Conservation (phyloP, 2,888 invertebrate genomes). For the Tryphoninae sp. region DNA sequence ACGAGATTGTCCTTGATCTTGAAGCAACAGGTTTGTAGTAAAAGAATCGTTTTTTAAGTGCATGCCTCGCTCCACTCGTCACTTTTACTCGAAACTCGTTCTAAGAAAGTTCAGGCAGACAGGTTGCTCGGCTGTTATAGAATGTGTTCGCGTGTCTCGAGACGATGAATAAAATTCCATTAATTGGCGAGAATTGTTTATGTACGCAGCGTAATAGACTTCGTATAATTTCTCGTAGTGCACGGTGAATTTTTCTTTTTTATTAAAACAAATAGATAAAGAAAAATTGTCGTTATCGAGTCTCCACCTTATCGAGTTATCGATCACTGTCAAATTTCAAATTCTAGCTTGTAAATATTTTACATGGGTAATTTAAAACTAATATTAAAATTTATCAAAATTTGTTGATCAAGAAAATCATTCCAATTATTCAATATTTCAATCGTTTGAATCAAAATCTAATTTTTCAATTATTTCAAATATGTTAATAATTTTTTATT, state of each 20-base stretch:
- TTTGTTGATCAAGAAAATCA: no score
- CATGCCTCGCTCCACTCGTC: constrained; percentile 2
- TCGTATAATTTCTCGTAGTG: neutral
- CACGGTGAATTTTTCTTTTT: neutral
- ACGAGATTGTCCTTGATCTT: neutral
- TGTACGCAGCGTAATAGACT: constrained; percentile 4
- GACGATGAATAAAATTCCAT: constrained; percentile 28
- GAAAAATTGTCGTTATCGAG: neutral
- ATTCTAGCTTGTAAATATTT: no score
- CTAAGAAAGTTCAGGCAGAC: constrained; percentile 17
- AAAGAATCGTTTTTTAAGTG: neutral
- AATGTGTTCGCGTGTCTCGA: constrained; percentile 39
- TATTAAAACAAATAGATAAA: neutral
- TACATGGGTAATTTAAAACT: no score
- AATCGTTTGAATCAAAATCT: no score
- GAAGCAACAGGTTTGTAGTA: neutral
- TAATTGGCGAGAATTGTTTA: constrained; percentile 22
- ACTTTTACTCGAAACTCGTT: constrained; percentile 42
- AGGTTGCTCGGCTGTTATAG: constrained; percentile 27
- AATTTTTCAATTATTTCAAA: no score
- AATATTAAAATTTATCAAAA: no score
- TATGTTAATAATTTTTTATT: no score
- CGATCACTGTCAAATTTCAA: no score
- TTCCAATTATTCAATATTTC: no score
- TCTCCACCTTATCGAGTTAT: no score